Base-by-base conservation (phyloP, 2,113 vertebrate genomes). In the Sorex araneus region DNA sequence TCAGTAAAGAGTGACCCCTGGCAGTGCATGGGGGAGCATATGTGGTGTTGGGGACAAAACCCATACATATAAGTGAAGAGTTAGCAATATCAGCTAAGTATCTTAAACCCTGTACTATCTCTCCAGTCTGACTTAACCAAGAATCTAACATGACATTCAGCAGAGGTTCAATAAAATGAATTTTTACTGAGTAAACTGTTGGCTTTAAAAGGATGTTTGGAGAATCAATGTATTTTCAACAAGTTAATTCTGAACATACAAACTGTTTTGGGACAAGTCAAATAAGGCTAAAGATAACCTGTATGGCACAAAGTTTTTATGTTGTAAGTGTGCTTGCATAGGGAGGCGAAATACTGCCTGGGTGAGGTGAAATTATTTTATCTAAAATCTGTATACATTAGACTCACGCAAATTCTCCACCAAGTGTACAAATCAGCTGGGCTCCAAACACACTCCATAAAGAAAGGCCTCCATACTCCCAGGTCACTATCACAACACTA, bases 371-470 rank as follows among this genome's bases (percentile, higher is more conserved):
- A 78, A 64, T 71, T 93, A 82, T 69, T 88, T 95, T n/a, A 92
- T 75, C 73, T 47, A 87, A 92, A 79, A 89, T 64, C 89, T 90
- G 16, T 67, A 57, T 84, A 74, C 92, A 95, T 45, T 92, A 50
- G 94, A 98, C 99, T 98, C 94, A 99, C 99, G 98, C 98, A 98
- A 99, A 99, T 96, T 99, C 99, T 96, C 99, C 99, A 97, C 99
- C 99, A 86, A 99, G 98, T 57, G 99, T 99, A 97, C 99, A 99
- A 97, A 99, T 99, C 94, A 99, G 99, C 89, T 99, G 99, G 96
- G 99, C 99, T 94, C 99, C 99, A 96, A 99, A 99, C 89, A 99
- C 99, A 84, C 99, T 99, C 99, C 99, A 99, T 76, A 99, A 96
- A 19, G 99, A 99, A 32, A 99, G 98, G 83, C 99, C 99, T 30